Evolutionary conservation across 2,797 vertebrate species (phyloP).

Genomic region (Cottoperca gobio): DNA sequence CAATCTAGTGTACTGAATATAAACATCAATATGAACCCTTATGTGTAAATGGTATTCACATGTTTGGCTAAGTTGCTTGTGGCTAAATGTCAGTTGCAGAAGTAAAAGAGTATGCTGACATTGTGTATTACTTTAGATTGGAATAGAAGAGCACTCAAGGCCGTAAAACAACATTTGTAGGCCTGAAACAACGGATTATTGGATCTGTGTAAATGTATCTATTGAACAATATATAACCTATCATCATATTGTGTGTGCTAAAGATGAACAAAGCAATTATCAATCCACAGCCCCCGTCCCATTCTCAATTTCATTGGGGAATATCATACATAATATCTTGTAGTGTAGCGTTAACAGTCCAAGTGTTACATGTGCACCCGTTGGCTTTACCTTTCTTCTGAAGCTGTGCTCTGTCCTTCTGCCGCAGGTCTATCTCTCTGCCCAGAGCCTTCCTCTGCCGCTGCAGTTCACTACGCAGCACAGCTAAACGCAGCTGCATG

Average conservation of each 20-base stretch:
- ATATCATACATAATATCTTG: neutral
- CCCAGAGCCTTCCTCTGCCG: constrained; percentile 94
- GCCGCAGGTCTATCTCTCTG: constrained; percentile 89
- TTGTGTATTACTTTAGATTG: neutral
- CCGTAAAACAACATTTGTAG: neutral
- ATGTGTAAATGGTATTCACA: neutral
- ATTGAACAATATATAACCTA: neutral
- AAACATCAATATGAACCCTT: neutral
- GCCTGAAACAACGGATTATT: neutral
- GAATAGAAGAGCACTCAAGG: neutral
- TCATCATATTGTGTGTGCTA: neutral
- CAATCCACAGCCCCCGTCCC: neutral
- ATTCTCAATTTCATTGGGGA: neutral
- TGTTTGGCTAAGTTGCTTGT: neutral
- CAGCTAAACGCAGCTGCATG: constrained; percentile 93
- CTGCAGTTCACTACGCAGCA: constrained; percentile 93
- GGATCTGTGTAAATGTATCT: neutral
- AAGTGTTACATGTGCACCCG: neutral
- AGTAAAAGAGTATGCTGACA: neutral
- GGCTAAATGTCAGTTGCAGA: neutral
- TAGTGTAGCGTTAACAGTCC: neutral
- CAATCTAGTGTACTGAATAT: neutral
- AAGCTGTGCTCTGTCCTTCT: constrained; percentile 88
- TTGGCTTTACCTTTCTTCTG: constrained; percentile 88
- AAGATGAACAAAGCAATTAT: neutral